Base-by-base conservation (phyloP, 1,140 invertebrate genomes). In the Lordiphosa clarofinis region DNA sequence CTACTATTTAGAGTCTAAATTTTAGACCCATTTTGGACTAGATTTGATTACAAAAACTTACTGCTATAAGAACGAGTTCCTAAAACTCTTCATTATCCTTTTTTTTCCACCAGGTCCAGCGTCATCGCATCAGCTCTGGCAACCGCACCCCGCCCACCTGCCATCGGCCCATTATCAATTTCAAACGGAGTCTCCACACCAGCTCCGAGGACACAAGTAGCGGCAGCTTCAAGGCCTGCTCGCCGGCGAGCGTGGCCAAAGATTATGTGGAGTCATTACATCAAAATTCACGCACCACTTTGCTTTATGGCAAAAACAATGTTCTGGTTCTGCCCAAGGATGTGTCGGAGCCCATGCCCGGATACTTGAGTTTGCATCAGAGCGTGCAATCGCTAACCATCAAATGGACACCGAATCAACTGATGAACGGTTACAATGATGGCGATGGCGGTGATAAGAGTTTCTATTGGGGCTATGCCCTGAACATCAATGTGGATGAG, bases 261-360 rank as follows among this genome's bases (percentile, higher is more conserved):
- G 96, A 98, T 69, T 98, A 98, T 86, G 97, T 98, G 7, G 97
- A 98, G 87, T 97, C 96, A 12, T 90, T 99, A 52, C 97, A 99
- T 90, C 97, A 99, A 87, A 99, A 98, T 87, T 94, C 93, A 11
- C 92, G 94, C 65, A 94, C 95, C 1, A 95, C 95, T 0, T 90
- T 98, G n/a, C 91, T 99, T 1, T 99, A 98, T 88, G 97, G 97
- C 11, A 99, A 99, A 90, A 99, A 99, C 89, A 98, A 98, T 89
- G 97, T 98, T 4, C 88, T 94, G 13, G 95, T 98, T 5, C 93
- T 96, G 76, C 94, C 96, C 93, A 94, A 94, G 89, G 95, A 96
- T 65, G 92, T 94, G 38, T 91, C 90, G 5, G 94, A 96, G 75
- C 92, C 94, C 0, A 94, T 98, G 91, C 94, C 96, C 0, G 97